phyloP scores from a whole-genome alignment of 2,113 vertebrate species.

The Gulo gulo region DNA sequence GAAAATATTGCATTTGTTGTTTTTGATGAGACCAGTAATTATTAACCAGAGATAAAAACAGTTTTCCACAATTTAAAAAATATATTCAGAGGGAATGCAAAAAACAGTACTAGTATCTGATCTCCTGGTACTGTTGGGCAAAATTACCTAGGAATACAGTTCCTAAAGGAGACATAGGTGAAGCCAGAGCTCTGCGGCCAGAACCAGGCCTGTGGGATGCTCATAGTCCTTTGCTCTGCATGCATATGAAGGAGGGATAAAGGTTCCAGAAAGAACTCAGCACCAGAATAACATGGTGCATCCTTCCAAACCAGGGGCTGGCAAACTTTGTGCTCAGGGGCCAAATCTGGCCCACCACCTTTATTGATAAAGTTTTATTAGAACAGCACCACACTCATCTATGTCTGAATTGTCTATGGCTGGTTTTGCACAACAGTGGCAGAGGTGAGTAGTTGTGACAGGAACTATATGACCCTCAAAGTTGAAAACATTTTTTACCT shows the following conservation, averaged over 20 bases:
- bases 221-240: neutral
- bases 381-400: neutral
- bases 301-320: neutral
- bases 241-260: neutral
- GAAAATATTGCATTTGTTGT: neutral
- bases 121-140: neutral
- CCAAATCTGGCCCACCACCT: neutral
- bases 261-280: neutral
- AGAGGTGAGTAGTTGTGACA: neutral
- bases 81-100: neutral
- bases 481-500: neutral
- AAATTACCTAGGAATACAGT: neutral
- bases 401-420: neutral
- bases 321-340: too few relatives aligned
- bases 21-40: neutral
- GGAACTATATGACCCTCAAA: neutral
- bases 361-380: neutral
- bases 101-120: neutral
- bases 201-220: rapidly evolving
- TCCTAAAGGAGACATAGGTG: neutral
- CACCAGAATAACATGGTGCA: neutral
- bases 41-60: neutral
- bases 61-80: constrained; percentile 20
- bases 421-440: neutral
- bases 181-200: neutral